Percentiles rank a stretch among this genome's conserved stretches.
phyloP scores from a whole-genome alignment of 1,140 invertebrate species.

The Pteromalus puparum region DNA sequence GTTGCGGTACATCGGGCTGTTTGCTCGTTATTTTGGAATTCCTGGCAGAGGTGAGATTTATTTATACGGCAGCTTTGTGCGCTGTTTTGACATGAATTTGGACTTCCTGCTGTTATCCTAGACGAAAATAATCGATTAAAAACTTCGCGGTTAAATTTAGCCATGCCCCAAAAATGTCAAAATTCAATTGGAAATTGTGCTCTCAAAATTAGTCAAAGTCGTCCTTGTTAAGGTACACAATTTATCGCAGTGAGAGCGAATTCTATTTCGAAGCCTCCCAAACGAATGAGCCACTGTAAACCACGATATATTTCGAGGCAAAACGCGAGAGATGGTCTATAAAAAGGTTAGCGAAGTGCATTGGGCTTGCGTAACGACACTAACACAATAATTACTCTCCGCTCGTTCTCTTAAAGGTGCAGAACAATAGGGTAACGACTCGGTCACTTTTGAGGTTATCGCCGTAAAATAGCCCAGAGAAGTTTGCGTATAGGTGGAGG shows the following conservation, averaged over 20 bases:
- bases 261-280: not conserved
- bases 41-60: not conserved
- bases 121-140: too few species aligned
- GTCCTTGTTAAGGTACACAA: not conserved
- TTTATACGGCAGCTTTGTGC: not conserved
- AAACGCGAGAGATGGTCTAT: not conserved
- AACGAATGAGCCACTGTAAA: not conserved
- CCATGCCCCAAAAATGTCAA: not conserved
- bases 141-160: not conserved
- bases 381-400: not conserved
- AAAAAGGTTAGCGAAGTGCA: not conserved
- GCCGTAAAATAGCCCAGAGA: not conserved
- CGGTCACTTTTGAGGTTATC: not conserved
- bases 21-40: not conserved
- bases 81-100: too few species aligned
- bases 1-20: not conserved
- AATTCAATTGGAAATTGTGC: not conserved
- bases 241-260: not conserved
- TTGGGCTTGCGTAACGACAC: constrained; percentile 14
- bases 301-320: not conserved
- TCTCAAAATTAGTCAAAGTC: not conserved
- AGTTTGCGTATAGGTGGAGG: not conserved
- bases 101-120: too few species aligned
- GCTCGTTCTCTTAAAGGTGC: not conserved
- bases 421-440: constrained; percentile 15